Evolutionary conservation across 2,113 vertebrate genomes (phyloP).

Genomic region (Pseudonaja textilis): DNA sequence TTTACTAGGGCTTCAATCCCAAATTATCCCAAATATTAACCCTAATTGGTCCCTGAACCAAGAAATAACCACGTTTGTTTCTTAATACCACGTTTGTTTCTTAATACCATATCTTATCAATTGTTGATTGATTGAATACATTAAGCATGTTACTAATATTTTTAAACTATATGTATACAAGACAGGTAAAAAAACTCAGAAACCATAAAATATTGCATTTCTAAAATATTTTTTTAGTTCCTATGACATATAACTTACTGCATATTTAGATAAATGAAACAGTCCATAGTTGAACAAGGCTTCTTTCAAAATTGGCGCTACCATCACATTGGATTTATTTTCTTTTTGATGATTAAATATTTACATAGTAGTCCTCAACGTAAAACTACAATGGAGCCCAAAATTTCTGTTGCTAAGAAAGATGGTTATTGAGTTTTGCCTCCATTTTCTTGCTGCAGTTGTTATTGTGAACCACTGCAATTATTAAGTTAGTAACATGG

Average conservation of each 20-base stretch:
- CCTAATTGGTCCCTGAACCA: not conserved
- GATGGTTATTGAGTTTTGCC: too few species aligned
- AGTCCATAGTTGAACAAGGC: not conserved
- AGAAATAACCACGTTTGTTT: not conserved
- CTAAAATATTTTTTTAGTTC: not conserved
- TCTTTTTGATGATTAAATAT: not conserved
- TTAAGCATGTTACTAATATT: conserved; percentile 1
- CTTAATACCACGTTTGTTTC: not conserved
- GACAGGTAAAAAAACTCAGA: not conserved
- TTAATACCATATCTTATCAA: not conserved
- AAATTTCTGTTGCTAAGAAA: not conserved
- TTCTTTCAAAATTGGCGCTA: not conserved
- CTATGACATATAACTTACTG: not conserved
- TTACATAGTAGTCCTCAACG: not conserved
- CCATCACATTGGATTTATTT: not conserved
- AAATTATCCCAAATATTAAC: not conserved
- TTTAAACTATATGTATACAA: not conserved
- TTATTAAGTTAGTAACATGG: too few species aligned
- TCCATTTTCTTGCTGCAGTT: too few species aligned
- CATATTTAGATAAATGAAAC: not conserved
- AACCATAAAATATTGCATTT: not conserved
- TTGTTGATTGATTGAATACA: not conserved
- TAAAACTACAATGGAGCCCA: not conserved
- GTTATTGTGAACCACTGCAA: too few species aligned
- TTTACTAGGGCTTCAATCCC: not conserved